Evolutionary conservation across 2,888 invertebrate genomes (phyloP).

Genomic region (Meghimatium bilineatum): DNA sequence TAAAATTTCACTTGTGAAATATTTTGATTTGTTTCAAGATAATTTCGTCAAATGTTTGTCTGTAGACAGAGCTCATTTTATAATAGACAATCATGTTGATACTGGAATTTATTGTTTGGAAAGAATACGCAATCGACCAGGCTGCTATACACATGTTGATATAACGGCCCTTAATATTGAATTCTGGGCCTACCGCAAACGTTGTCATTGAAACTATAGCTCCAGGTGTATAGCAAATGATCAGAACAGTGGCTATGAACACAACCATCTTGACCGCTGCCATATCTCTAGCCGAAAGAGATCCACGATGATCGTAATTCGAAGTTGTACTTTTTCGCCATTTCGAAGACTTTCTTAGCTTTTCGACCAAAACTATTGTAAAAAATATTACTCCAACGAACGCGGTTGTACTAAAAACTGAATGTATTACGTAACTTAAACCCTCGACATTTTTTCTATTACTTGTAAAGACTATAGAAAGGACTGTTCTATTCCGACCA

Average conservation of each 20-base stretch:
- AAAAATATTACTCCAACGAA: background rate
- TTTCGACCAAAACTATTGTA: background rate
- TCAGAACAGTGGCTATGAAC: background rate
- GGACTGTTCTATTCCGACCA: background rate
- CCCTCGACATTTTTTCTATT: background rate
- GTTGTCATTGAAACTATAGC: background rate
- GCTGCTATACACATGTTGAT: background rate
- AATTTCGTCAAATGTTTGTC: background rate
- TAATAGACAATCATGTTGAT: background rate
- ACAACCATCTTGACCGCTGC: conserved; percentile 9
- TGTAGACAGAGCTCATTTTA: background rate
- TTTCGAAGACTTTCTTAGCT: background rate
- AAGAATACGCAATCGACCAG: background rate
- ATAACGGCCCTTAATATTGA: background rate
- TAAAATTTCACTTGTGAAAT: too few species aligned
- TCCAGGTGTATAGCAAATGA: background rate
- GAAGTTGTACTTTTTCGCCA: background rate
- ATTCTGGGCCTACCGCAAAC: background rate
- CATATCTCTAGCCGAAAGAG: background rate
- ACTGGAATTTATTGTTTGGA: background rate
- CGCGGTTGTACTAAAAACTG: background rate
- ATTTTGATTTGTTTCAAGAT: background rate
- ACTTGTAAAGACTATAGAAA: background rate
- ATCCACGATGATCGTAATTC: background rate
- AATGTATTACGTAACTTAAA: background rate